These are phyloP conservation scores for Macrosteles quadrilineatus DNA, from an alignment of 1,140 invertebrate genomes.

Conservation along the genomic window DNA sequence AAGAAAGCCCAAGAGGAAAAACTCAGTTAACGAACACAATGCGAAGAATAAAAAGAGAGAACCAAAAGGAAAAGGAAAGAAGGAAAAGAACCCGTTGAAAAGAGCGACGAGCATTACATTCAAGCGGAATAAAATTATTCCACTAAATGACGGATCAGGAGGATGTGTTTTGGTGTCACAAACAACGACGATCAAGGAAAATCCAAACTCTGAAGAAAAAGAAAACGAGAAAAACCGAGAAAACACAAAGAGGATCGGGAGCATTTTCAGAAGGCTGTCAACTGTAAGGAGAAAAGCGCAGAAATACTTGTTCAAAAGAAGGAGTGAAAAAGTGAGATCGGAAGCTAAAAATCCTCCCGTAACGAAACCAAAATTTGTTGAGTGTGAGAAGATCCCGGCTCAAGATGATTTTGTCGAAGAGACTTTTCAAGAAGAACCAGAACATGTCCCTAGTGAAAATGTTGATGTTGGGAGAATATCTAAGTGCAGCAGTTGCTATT, in stretches of 20 bases:
- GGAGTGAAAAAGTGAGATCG: neutral
- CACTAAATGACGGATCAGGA: conserved; percentile 3
- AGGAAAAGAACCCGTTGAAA: neutral
- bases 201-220: neutral
- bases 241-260: neutral
- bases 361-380: neutral
- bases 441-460: neutral
- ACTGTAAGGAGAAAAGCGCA: neutral
- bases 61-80: neutral
- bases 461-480: neutral
- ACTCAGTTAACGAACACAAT: neutral
- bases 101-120: conserved; percentile 5
- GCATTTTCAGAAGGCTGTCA: neutral
- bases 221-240: neutral
- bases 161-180: conserved; percentile 8
- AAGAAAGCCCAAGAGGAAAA: neutral
- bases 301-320: neutral
- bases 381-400: neutral
- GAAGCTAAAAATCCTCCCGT: neutral
- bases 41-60: neutral
- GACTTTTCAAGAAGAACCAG: neutral
- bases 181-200: neutral
- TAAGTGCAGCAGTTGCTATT: conserved; percentile 5
- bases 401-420: conserved; percentile 17
- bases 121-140: neutral